These are phyloP conservation scores for Cebidichthys violaceus DNA, from an alignment of 2,113 vertebrate genomes.

Conservation along the genomic window DNA sequence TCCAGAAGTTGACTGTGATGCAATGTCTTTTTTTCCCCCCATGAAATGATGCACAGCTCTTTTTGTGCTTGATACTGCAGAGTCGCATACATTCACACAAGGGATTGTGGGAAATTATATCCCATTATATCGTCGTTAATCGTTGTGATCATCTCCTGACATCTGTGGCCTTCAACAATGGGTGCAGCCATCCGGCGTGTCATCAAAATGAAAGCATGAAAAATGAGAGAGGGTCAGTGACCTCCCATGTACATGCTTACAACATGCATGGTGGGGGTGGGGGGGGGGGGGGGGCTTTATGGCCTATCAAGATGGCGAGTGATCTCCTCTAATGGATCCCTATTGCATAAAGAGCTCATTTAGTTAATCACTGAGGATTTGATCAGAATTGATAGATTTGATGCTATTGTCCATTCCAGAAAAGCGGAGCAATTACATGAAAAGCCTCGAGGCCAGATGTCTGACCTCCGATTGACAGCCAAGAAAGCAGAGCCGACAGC, in stretches of 20 bases:
- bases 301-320: constrained; percentile 35
- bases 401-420: constrained; percentile 51
- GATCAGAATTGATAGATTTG: constrained; percentile 53
- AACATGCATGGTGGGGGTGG: not conserved
- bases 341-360: constrained; percentile 55
- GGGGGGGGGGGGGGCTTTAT: not conserved
- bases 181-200: not conserved
- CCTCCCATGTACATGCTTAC: not conserved
- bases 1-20: not conserved
- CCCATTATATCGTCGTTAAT: constrained; percentile 28
- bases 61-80: not conserved
- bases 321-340: constrained; percentile 59
- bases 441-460: constrained; percentile 47
- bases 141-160: constrained; percentile 38
- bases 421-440: constrained; percentile 49
- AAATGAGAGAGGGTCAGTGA: constrained; percentile 22
- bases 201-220: constrained; percentile 16
- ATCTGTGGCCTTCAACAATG: constrained; percentile 28
- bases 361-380: constrained; percentile 64
- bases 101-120: constrained; percentile 5
- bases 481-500: constrained; percentile 35
- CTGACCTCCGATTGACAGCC: constrained; percentile 48
- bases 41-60: not conserved
- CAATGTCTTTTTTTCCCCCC: not conserved
- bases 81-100: not conserved